These are phyloP conservation scores for Nephrotoma guestfalica DNA, from an alignment of 2,888 invertebrate genomes.

Conservation along the genomic window DNA sequence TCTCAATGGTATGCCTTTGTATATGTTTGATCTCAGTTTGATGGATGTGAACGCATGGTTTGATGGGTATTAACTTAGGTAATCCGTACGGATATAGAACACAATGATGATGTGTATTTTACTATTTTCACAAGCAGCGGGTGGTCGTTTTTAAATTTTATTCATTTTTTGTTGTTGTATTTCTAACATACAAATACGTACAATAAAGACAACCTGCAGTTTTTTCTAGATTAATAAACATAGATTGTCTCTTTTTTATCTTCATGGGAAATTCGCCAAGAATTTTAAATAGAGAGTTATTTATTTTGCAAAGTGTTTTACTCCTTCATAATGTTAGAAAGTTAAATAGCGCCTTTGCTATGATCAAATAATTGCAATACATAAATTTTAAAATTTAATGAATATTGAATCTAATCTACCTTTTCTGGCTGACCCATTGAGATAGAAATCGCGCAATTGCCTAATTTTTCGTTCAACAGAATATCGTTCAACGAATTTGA, in stretches of 20 bases:
- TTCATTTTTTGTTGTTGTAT: background rate
- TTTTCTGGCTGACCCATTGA: no score
- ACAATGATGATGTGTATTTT: background rate
- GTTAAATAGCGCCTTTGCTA: no score
- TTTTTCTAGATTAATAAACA: background rate
- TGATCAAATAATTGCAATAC: no score
- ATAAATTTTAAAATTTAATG: no score
- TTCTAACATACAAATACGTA: background rate
- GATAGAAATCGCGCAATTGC: no score
- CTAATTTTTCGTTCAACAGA: no score
- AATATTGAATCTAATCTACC: no score
- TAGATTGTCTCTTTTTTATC: background rate
- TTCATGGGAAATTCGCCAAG: background rate
- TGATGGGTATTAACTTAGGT: background rate
- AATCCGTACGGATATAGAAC: background rate
- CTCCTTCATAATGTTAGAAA: no score
- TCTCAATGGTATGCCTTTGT: background rate
- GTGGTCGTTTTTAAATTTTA: background rate
- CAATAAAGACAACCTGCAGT: background rate
- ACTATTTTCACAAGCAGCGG: background rate
- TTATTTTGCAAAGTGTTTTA: no score
- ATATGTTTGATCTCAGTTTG: background rate
- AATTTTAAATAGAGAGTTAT: no score
- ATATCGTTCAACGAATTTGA: no score
- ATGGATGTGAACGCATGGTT: background rate